phyloP scores from a whole-genome alignment of 2,113 vertebrate species.

The Bagarius yarrelli region DNA sequence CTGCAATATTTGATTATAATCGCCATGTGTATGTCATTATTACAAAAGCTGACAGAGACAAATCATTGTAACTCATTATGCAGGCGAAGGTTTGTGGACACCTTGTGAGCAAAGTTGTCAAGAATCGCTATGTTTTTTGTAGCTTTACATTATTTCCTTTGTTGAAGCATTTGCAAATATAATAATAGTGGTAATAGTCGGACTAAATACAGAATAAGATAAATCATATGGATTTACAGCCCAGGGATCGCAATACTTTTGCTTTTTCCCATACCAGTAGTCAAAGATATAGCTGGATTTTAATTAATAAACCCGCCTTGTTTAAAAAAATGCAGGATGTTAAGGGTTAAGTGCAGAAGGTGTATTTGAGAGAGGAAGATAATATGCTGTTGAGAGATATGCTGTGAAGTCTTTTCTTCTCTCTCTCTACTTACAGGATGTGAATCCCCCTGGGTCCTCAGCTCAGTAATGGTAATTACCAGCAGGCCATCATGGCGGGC shows the following conservation, averaged over 20 bases:
- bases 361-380: not conserved
- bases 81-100: too few species aligned
- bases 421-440: conserved; percentile 19
- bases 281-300: too few species aligned
- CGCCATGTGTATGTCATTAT: not conserved
- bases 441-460: conserved; percentile 6
- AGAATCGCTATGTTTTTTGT: too few species aligned
- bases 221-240: too few species aligned
- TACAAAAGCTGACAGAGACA: not conserved
- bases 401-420: not conserved
- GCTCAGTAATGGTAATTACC: conserved; percentile 27
- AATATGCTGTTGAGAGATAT: not conserved
- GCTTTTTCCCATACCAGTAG: too few species aligned
- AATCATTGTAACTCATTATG: too few species aligned
- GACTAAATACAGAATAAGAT: too few species aligned
- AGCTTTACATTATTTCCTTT: too few species aligned
- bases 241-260: too few species aligned
- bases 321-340: not conserved
- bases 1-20: not conserved
- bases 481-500: conserved; percentile 6
- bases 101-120: too few species aligned
- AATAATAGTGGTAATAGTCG: too few species aligned
- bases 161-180: too few species aligned
- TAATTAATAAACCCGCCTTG: not conserved
- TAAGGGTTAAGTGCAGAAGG: not conserved